Percentiles rank a stretch among this genome's conserved stretches.
These are phyloP conservation scores for Deroptyus accipitrinus DNA, from an alignment of 2,113 vertebrate genomes.

Conservation along the genomic window DNA sequence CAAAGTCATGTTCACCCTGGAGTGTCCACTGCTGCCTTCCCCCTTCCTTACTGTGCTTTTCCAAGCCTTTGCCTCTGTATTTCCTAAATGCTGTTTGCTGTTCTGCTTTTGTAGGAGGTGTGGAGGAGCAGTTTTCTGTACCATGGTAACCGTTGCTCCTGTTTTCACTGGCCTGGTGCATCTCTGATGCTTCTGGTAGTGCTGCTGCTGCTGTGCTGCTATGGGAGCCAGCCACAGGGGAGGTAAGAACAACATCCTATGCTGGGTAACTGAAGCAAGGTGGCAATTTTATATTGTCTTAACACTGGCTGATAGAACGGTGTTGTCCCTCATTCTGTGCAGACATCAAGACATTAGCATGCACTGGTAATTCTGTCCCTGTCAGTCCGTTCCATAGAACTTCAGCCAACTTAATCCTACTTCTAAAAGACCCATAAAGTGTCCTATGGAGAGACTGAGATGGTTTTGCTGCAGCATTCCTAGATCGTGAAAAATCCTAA, in stretches of 20 bases:
- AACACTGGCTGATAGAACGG: background rate
- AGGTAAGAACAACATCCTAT: conserved; percentile 76
- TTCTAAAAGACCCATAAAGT: background rate
- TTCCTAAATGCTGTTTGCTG: conserved; percentile 1
- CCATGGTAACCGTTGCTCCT: conserved; percentile 93
- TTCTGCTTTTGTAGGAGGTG: conserved; percentile 74
- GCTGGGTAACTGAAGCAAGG: background rate
- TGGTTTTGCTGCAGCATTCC: background rate
- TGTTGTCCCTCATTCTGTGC: background rate
- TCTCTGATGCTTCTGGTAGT: conserved; percentile 89
- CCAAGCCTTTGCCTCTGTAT: background rate
- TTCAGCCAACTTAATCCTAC: background rate
- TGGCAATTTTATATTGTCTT: background rate
- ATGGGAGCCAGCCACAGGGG: conserved; percentile 89
- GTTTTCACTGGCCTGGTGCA: conserved; percentile 95
- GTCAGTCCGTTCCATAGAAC: background rate
- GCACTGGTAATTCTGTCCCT: background rate
- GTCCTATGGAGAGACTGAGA: background rate
- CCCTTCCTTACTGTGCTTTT: background rate
- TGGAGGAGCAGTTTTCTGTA: conserved; percentile 90
- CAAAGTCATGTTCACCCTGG: background rate
- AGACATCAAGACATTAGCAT: background rate
- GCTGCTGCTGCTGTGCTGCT: conserved; percentile 87
- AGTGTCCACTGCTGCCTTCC: background rate
- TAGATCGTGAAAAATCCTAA: background rate